Evolutionary conservation across 1,140 invertebrate species (phyloP).

Genomic region (Drosophila ficusphila): DNA sequence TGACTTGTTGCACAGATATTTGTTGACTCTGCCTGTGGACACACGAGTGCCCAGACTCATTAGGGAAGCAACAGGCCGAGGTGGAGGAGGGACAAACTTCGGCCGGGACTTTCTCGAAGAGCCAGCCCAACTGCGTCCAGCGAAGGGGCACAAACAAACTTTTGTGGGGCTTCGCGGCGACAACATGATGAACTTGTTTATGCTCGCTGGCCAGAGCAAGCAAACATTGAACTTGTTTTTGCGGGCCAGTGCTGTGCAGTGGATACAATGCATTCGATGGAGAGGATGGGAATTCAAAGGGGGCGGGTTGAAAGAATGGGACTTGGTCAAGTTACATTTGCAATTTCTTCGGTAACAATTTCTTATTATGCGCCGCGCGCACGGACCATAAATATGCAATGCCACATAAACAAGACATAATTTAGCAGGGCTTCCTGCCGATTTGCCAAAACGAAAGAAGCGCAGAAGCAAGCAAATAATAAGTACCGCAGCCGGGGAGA

Average conservation of each 20-base stretch:
- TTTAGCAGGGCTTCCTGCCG: constrained; percentile 78
- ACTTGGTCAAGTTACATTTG: constrained; percentile 77
- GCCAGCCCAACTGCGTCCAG: constrained; percentile 40
- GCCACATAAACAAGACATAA: constrained; percentile 83
- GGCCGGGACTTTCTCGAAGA: constrained; percentile 61
- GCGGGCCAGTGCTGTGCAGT: constrained; percentile 22
- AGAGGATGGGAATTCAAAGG: not conserved
- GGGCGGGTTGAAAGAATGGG: constrained; percentile 16
- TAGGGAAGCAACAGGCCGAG: constrained; percentile 51
- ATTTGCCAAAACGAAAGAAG: constrained; percentile 73
- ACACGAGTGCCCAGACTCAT: constrained; percentile 50
- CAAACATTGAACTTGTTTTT: constrained; percentile 81
- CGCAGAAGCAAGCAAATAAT: constrained; percentile 67
- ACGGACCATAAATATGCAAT: constrained; percentile 75
- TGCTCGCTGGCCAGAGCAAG: constrained; percentile 57
- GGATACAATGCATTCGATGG: not conserved
- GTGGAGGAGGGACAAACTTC: constrained; percentile 14
- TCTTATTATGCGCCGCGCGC: constrained; percentile 68
- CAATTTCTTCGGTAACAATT: constrained; percentile 71
- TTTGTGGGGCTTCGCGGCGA: constrained; percentile 68
- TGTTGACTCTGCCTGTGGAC: constrained; percentile 63
- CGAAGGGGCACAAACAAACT: constrained; percentile 70
- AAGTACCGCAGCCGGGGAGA: constrained; percentile 65
- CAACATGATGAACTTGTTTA: constrained; percentile 71
- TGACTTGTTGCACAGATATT: constrained; percentile 78